Evolutionary conservation across 2,113 vertebrate genomes (phyloP), one percentile per base, ranked within the genome.

Genomic region (Rhinoderma darwinii): DNA sequence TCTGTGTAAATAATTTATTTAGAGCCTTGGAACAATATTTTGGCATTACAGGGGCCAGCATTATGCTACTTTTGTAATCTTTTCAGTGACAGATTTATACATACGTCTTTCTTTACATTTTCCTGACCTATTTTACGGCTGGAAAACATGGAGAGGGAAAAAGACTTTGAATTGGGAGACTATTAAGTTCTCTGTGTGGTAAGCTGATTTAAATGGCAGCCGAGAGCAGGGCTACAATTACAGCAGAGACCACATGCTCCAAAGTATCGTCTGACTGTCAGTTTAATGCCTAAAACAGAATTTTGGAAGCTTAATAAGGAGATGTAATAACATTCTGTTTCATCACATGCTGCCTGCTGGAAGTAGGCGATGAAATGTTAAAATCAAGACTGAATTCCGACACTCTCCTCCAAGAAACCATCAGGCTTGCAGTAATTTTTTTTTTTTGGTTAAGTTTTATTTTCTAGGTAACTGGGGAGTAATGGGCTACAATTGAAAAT

Each of bases 261-360:
- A 39, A 59, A 10, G 22, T 54, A 10, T 56, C 22, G 2, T 39
- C 68, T 84, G 82, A 72, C 32, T 84, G 68, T 73, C 82, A 41
- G 82, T 54, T 84, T 56, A 56, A 84, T 84, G 68, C 68, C 82
- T 74, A 54, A 84, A 84, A 74, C 27, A 41, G 35, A 72, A 54
- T 73, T 84, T 84, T 74, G 30, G 68, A 12, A 73, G 47, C 82
- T 84, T 73, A 84, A 84, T 74, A 41, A 84, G 68, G n/a, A 43
- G 25, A 63, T 61, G 25, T 59, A 82, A 82, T 43, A 43, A 4
- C n/a, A 78, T 78, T 78, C 61, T 82, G 80, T 68, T 82, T 82
- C 39, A 82, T 82, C 59, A 18, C 37, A 47, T 47, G 59, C 80
- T 17, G 80, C 25, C 59, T 68, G 80, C 82, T 84, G 30, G 20